Base-by-base conservation (phyloP, 2,113 vertebrate species). In the Sorex fumeus region DNA sequence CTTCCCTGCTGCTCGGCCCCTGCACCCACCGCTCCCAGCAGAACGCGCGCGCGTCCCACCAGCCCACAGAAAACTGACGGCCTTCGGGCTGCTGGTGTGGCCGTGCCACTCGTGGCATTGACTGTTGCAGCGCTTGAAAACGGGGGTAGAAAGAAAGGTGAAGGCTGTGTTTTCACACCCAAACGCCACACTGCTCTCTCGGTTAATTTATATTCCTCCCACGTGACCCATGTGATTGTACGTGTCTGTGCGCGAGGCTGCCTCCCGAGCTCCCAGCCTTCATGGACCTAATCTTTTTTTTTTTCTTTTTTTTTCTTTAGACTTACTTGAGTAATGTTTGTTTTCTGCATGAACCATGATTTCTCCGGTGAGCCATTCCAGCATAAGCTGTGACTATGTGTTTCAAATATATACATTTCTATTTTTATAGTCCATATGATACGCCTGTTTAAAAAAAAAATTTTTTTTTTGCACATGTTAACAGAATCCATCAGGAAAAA, bases 151-250 rank as follows among this genome's bases (percentile, higher is more conserved):
- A 47, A 72, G 86, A 77, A 95, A 81, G 81, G 74, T 92, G 85
- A 94, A 94, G 89, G 95, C n/a, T 83, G 77, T 95, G 94, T 88
- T 88, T 97, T 96, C 95, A 95, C 94, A 96, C 96, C 96, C 95
- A 94, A 93, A 83, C 83, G 93, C 91, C 88, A 91, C 62, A 43
- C 88, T 84, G 94, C 94, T 97, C 88, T 94, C 36, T 83, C 87
- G 90, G 91, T 95, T 96, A 94, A 96, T 96, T 95, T 96, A 93
- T 96, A 90, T 92, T 95, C 93, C 92, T 92, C 93, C 84, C 81
- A 84, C 91, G 84, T 94, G 89, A 84, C 83, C 88, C 45, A 30
- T 92, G 82, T 91, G 50, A 70, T 76, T 87, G 32, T 96, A 40
- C 74, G 30, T 92, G 72, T 95, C 36, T 77, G 28, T 91, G 72